phyloP scores from a whole-genome alignment of 2,797 vertebrate genomes.

The Poeciliopsis gracilis region DNA sequence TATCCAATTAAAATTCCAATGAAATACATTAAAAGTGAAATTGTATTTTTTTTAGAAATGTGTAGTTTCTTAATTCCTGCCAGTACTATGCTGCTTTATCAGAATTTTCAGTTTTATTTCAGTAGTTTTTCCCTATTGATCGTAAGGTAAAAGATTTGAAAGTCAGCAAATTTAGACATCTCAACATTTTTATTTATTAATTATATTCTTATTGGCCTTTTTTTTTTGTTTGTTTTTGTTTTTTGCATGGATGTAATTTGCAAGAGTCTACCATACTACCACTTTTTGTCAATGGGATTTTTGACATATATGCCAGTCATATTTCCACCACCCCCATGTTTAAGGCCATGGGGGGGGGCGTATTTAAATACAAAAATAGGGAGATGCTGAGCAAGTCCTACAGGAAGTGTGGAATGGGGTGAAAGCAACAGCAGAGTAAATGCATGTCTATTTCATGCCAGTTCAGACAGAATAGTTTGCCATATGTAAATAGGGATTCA shows the following conservation, averaged over 20 bases:
- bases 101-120: background rate
- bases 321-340: no score
- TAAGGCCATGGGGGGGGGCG: slow-evolving; percentile 26
- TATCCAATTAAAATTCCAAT: background rate
- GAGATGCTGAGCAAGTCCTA: slow-evolving; percentile 66
- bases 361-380: slow-evolving; percentile 57
- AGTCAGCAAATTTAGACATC: background rate
- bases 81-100: background rate
- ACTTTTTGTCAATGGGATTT: slow-evolving; percentile 30
- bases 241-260: slow-evolving; percentile 14
- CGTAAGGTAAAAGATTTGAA: background rate
- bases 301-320: slow-evolving; percentile 44
- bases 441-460: slow-evolving; percentile 78
- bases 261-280: slow-evolving; percentile 1
- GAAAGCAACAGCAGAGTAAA: slow-evolving; percentile 72
- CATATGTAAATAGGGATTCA: slow-evolving; percentile 85
- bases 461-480: slow-evolving; percentile 83
- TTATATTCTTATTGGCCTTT: background rate
- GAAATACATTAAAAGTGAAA: background rate
- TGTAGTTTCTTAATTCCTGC: background rate
- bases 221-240: slow-evolving; percentile 16
- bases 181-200: slow-evolving; percentile 3
- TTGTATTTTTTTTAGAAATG: background rate
- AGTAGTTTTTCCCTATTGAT: background rate
- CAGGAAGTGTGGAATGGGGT: slow-evolving; percentile 55